phyloP scores from a whole-genome alignment of 1,140 invertebrate species.

The Drosophila willistoni region DNA sequence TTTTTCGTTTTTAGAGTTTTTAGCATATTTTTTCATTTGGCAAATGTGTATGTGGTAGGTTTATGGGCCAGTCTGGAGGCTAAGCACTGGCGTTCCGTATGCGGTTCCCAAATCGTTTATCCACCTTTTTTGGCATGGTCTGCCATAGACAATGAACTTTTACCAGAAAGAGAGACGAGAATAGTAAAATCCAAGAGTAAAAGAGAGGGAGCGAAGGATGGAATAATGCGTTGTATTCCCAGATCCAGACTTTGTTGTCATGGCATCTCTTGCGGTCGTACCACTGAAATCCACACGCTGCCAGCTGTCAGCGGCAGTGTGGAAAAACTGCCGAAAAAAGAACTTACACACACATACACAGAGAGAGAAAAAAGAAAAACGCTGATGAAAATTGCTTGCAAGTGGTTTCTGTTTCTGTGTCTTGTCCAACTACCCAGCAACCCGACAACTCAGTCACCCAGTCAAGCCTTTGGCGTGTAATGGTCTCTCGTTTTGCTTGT shows the following conservation, averaged over 20 bases:
- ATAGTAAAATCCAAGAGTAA: neutral
- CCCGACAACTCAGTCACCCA: constrained; percentile 24
- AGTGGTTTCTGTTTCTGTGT: constrained; percentile 77
- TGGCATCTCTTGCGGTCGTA: constrained; percentile 52
- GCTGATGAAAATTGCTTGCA: constrained; percentile 80
- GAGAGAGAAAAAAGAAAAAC: constrained; percentile 7
- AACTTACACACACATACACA: neutral
- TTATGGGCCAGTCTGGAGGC: constrained; percentile 49
- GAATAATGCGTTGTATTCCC: constrained; percentile 7
- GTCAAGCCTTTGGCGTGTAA: constrained; percentile 63
- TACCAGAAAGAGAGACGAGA: neutral
- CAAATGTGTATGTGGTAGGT: constrained; percentile 38
- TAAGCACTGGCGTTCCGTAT: constrained; percentile 48
- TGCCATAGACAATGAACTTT: constrained; percentile 65
- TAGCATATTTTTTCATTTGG: constrained; percentile 62
- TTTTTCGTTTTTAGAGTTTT: constrained; percentile 34
- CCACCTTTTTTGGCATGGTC: constrained; percentile 68
- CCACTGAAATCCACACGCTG: constrained; percentile 60
- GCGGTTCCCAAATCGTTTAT: constrained; percentile 62
- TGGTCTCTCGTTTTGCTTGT: constrained; percentile 79
- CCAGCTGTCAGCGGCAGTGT: constrained; percentile 66
- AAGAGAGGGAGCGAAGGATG: neutral
- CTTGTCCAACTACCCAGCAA: constrained; percentile 33
- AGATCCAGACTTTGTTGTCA: constrained; percentile 40
- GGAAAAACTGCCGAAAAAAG: constrained; percentile 44